A percentile compares a stretch with the other conserved stretches of the same genome.
Evolutionary conservation across 2,888 invertebrate species (phyloP).

Genomic region (Pelosia muscerda): DNA sequence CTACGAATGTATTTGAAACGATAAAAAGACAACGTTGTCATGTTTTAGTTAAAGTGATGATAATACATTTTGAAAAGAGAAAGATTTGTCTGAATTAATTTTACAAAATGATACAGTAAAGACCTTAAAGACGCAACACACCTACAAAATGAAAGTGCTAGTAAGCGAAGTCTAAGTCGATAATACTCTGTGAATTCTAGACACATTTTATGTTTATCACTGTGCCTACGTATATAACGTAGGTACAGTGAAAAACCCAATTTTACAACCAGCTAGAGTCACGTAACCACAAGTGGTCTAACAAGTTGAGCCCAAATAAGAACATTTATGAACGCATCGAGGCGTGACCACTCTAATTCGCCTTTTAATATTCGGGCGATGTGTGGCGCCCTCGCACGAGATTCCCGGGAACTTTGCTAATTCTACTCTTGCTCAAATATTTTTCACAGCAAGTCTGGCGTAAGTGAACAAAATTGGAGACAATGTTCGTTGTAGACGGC

Average conservation of each 20-base stretch:
- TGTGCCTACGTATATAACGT: too few relatives aligned
- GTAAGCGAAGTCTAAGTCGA: conserved; percentile 41
- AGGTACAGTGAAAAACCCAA: conserved; percentile 32
- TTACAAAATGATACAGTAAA: not conserved
- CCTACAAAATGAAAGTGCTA: conserved; percentile 15
- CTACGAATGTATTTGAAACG: conserved; percentile 29
- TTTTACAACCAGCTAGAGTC: conserved; percentile 49
- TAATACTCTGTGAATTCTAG: conserved; percentile 21
- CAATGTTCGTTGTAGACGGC: conserved; percentile 62
- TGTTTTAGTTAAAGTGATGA: not conserved
- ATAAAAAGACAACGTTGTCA: not conserved
- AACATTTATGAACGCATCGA: conserved; percentile 73
- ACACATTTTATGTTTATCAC: conserved; percentile 23
- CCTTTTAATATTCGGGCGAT: conserved; percentile 81
- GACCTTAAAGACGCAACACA: not conserved
- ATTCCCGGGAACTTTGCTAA: conserved; percentile 68
- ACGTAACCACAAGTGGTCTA: conserved; percentile 64
- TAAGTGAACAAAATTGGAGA: conserved; percentile 71
- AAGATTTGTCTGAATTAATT: not conserved
- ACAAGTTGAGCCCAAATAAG: conserved; percentile 69
- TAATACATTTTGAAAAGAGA: not conserved
- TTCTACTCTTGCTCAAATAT: conserved; percentile 68
- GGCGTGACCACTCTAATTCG: conserved; percentile 75
- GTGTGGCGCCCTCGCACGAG: conserved; percentile 65
- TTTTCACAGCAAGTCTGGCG: conserved; percentile 62